phyloP scores from a whole-genome alignment of 2,113 vertebrate species.

The Datnioides undecimradiatus region DNA sequence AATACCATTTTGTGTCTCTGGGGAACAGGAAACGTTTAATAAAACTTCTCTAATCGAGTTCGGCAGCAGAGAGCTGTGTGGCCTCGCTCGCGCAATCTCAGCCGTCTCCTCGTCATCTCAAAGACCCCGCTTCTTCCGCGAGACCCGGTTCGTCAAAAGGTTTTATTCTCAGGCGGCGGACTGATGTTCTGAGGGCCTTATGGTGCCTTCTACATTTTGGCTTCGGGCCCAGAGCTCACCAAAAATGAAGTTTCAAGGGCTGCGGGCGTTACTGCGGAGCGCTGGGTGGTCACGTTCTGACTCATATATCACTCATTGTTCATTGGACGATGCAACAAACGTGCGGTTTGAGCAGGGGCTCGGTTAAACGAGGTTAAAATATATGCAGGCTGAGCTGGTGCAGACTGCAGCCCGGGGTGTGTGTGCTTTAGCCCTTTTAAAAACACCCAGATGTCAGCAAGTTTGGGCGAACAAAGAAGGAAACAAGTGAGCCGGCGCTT shows the following conservation, averaged over 20 bases:
- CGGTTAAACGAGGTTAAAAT: slow-evolving; percentile 7
- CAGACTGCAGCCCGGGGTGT: slow-evolving; percentile 39
- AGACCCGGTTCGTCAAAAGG: slow-evolving; percentile 5
- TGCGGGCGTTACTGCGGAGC: background rate
- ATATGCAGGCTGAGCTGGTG: slow-evolving; percentile 29
- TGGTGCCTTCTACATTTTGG: background rate
- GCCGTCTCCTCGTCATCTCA: slow-evolving; percentile 27
- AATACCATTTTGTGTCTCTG: slow-evolving; percentile 71
- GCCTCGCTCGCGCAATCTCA: slow-evolving; percentile 7
- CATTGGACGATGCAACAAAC: background rate
- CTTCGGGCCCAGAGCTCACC: background rate
- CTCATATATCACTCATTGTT: background rate
- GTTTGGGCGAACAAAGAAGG: slow-evolving; percentile 26
- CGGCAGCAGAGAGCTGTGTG: slow-evolving; percentile 23
- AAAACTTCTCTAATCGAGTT: slow-evolving; percentile 73
- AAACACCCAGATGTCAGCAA: slow-evolving; percentile 51
- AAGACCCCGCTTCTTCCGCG: background rate
- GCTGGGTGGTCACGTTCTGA: background rate
- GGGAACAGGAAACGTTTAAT: slow-evolving; percentile 76
- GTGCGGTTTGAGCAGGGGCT: background rate
- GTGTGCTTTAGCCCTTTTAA: slow-evolving; percentile 33
- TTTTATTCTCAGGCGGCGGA: slow-evolving; percentile 1
- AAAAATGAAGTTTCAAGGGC: background rate
- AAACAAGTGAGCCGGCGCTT: background rate
- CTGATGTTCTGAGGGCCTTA: background rate